A percentile compares a stretch with the other conserved stretches of the same genome.
These are phyloP conservation scores for Panzeria rudis DNA, from an alignment of 2,888 invertebrate genomes.

Conservation along the genomic window DNA sequence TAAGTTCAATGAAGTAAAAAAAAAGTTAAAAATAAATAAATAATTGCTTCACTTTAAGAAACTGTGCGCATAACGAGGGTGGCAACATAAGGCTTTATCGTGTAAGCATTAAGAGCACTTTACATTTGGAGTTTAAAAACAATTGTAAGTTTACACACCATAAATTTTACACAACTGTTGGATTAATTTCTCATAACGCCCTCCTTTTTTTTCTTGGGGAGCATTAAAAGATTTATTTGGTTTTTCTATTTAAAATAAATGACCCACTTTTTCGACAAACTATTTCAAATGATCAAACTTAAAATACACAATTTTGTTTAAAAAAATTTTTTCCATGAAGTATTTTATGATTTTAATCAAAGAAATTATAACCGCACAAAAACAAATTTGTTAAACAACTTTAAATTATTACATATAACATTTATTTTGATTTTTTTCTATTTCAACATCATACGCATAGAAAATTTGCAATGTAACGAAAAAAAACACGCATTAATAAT, in stretches of 20 bases:
- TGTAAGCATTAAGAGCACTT: neutral
- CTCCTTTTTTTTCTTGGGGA: neutral
- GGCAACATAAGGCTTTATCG: neutral
- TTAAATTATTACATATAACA: slow-evolving; percentile 34
- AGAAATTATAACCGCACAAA: slow-evolving; percentile 41
- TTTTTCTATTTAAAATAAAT: slow-evolving; percentile 42
- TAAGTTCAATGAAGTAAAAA: neutral
- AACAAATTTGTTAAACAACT: slow-evolving; percentile 25
- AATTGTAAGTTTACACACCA: neutral
- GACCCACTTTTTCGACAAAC: slow-evolving; percentile 40
- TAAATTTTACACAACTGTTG: neutral
- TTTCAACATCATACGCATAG: slow-evolving; percentile 10
- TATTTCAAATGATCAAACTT: slow-evolving; percentile 39
- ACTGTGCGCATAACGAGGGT: neutral
- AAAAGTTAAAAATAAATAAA: neutral
- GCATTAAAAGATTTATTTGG: slow-evolving; percentile 4
- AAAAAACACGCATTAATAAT: neutral
- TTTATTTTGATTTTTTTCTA: neutral
- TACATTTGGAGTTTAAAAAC: neutral
- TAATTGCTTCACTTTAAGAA: neutral
- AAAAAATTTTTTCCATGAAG: slow-evolving; percentile 12
- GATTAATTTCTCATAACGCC: neutral
- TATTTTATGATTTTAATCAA: slow-evolving; percentile 53
- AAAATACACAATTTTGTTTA: slow-evolving; percentile 3
- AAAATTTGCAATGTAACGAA: neutral